Evolutionary conservation across 2,888 invertebrate genomes (phyloP), one percentile per base, ranked within the genome.

Genomic region (Chrysomela aeneicollis): DNA sequence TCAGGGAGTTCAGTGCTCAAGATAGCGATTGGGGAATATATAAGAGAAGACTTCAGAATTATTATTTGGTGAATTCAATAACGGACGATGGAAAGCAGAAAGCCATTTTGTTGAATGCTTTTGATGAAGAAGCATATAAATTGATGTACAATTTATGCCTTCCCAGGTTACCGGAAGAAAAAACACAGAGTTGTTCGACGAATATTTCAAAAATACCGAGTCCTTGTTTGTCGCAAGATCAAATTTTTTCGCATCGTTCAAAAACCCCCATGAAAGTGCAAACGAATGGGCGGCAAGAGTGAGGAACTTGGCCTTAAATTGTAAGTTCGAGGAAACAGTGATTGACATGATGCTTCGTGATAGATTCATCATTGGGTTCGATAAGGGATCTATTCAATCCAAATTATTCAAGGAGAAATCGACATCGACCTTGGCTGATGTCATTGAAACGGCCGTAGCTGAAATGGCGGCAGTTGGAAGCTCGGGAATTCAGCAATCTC

Each of bases 311-410:
- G 51, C 52, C 5, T 12, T 59, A 30, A 42, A 51, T n/a, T 51
- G 59, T 35, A 21, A 59, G 17, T 60, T 60, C 42, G 47, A 54
- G 15, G 32, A 61, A 30, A 26, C 19, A 21, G 46, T 51, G 3
- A 63, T 63, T 42, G 62, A 58, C 35, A 53, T 63, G 58, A 63
- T 63, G 63, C 46, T 58, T 21, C 30, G 30, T 30, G 58, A 59
- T 47, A 19, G 52, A 46, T 59, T 63, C 51, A 62, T n/a, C n/a
- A n/a, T n/a, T n/a, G n/a, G n/a, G n/a, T n/a, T n/a, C n/a, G n/a
- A n/a, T n/a, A n/a, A n/a, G n/a, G n/a, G n/a, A n/a, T n/a, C n/a
- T n/a, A n/a, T n/a, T n/a, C n/a, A n/a, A n/a, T n/a, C n/a, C n/a
- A n/a, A n/a, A n/a, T n/a, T n/a, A n/a, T n/a, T n/a, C n/a, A n/a